Conservation (phyloP, 2,113 vertebrate genomes). For the Heterocephalus glaber region DNA sequence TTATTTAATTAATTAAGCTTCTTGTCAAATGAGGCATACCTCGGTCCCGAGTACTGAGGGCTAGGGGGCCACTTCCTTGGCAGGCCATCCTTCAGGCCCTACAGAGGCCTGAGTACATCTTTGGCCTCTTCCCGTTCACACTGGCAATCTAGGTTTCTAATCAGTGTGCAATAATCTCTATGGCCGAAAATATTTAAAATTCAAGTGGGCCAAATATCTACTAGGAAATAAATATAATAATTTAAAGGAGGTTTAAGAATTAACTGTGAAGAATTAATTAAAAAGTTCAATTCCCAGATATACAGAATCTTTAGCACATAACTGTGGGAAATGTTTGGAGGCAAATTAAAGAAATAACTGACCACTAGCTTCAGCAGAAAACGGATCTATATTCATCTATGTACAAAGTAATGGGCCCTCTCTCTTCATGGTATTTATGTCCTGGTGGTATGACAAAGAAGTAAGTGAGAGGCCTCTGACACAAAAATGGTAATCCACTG, state of each 20-base stretch:
- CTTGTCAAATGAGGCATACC: constrained; percentile 51
- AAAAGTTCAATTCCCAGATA: background rate
- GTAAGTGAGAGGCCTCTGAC: background rate
- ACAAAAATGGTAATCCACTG: background rate
- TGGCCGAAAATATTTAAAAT: background rate
- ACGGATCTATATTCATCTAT: background rate
- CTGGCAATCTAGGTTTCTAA: background rate
- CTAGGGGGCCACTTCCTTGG: background rate
- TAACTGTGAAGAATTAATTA: background rate
- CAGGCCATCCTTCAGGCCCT: background rate
- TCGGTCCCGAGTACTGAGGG: background rate
- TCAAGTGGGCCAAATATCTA: background rate
- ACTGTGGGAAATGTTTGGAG: background rate
- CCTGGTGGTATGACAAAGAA: background rate
- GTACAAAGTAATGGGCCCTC: background rate
- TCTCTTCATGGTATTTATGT: background rate
- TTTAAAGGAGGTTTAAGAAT: background rate
- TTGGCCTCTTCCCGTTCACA: background rate
- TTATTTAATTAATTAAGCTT: constrained; percentile 62
- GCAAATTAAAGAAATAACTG: background rate
- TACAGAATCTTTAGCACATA: background rate
- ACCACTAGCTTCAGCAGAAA: background rate
- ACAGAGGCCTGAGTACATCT: background rate
- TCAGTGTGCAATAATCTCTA: background rate
- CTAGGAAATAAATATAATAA: background rate